These are phyloP conservation scores for Drosophila ezoana DNA, from an alignment of 2,888 invertebrate species.

Conservation along the genomic window DNA sequence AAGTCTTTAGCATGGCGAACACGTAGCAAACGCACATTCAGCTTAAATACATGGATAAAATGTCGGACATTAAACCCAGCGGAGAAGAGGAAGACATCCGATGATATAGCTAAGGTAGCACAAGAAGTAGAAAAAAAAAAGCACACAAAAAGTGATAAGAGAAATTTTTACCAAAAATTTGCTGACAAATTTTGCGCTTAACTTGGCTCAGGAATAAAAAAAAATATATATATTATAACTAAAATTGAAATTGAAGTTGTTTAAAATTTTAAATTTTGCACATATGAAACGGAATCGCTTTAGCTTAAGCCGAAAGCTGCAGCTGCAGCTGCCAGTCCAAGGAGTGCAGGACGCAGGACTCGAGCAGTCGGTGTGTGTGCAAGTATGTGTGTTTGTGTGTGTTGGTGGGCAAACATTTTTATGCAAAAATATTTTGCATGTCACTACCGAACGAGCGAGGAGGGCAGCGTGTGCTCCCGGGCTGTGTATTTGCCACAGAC, in stretches of 20 bases:
- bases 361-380: background rate
- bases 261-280: conserved; percentile 58
- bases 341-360: conserved; percentile 16
- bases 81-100: conserved; percentile 27
- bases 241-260: conserved; percentile 57
- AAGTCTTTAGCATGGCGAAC: conserved; percentile 61
- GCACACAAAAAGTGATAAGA: conserved; percentile 11
- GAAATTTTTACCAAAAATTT: conserved; percentile 24
- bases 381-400: conserved; percentile 38
- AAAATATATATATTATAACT: conserved; percentile 20
- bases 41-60: conserved; percentile 74
- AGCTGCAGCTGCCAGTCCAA: conserved; percentile 46
- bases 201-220: conserved; percentile 38
- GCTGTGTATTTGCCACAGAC: conserved; percentile 75
- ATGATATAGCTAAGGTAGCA: conserved; percentile 28
- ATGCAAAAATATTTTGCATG: conserved; percentile 80
- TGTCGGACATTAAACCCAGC: conserved; percentile 70
- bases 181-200: conserved; percentile 60
- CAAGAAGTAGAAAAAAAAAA: background rate
- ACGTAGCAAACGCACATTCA: conserved; percentile 69
- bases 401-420: conserved; percentile 71
- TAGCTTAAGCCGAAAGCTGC: conserved; percentile 37
- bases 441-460: conserved; percentile 57
- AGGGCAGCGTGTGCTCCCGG: conserved; percentile 37
- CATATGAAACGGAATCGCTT: conserved; percentile 31